phyloP scores from a whole-genome alignment of 2,113 vertebrate species.

The Neodontobutis hainanensis region DNA sequence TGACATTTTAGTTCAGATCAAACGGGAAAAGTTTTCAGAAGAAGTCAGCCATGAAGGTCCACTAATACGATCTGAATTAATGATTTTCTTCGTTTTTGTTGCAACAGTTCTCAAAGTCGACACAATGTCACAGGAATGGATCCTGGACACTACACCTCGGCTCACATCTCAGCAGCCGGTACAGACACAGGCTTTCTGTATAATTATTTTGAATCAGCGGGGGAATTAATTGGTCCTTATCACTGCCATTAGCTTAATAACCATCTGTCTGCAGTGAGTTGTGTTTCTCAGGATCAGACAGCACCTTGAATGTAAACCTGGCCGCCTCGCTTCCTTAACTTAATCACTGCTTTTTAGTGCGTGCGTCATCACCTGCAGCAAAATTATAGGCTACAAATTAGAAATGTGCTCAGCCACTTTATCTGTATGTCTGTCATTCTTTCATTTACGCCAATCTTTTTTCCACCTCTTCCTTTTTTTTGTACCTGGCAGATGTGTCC shows the following conservation, averaged over 20 bases:
- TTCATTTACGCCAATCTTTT: background rate
- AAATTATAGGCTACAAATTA: constrained; percentile 44
- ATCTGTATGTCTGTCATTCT: constrained; percentile 7
- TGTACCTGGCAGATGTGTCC: constrained; percentile 58
- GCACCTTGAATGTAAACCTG: constrained; percentile 34
- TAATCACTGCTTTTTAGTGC: constrained; percentile 31
- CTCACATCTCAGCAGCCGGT: background rate
- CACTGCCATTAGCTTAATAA: constrained; percentile 32
- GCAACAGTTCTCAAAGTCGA: background rate
- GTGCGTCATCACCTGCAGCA: constrained; percentile 39
- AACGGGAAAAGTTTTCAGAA: background rate
- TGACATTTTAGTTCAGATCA: background rate
- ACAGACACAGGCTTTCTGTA: constrained; percentile 6
- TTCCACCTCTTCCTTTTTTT: constrained; percentile 9
- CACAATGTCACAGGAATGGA: background rate
- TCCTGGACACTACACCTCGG: background rate
- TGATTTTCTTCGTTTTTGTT: too few species aligned
- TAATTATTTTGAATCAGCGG: constrained; percentile 38
- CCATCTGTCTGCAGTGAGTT: constrained; percentile 35
- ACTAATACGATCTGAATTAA: background rate
- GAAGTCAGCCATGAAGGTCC: background rate
- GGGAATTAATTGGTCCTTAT: constrained; percentile 44
- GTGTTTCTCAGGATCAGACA: constrained; percentile 29
- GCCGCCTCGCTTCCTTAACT: constrained; percentile 27
- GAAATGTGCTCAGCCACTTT: constrained; percentile 37